These are phyloP conservation scores for Lagria hirta DNA, from an alignment of 2,888 invertebrate species.

Conservation along the genomic window DNA sequence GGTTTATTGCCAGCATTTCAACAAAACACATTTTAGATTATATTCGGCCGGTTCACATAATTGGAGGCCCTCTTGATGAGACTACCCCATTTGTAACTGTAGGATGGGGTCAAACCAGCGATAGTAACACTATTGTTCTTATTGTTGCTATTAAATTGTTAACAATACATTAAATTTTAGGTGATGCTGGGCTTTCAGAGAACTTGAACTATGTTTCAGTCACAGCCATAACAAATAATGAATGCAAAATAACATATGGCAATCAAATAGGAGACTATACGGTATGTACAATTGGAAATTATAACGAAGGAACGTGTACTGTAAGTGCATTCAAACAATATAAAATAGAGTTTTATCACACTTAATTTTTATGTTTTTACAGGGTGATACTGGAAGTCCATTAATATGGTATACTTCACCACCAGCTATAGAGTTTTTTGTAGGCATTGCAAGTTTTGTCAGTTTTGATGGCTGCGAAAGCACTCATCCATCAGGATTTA, in stretches of 20 bases:
- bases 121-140: background rate
- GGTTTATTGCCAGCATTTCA: no score
- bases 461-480: no score
- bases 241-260: slow-evolving; percentile 7
- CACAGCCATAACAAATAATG: slow-evolving; percentile 7
- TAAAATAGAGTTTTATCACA: background rate
- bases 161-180: slow-evolving; percentile 1
- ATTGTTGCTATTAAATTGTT: background rate
- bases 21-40: background rate
- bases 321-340: background rate
- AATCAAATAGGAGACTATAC: slow-evolving; percentile 1
- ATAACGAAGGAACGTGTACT: slow-evolving; percentile 7
- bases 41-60: background rate
- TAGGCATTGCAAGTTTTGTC: no score
- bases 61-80: background rate
- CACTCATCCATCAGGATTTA: no score
- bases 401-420: no score
- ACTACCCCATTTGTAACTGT: background rate
- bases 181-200: slow-evolving; percentile 3
- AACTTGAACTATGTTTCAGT: background rate
- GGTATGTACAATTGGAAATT: slow-evolving; percentile 9
- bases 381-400: slow-evolving; percentile 1
- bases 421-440: no score
- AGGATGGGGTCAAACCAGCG: slow-evolving; percentile 8
- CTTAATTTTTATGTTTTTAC: background rate